Evolutionary conservation across 2,797 vertebrate genomes (phyloP).

Genomic region (Pteronotus mesoamericanus): DNA sequence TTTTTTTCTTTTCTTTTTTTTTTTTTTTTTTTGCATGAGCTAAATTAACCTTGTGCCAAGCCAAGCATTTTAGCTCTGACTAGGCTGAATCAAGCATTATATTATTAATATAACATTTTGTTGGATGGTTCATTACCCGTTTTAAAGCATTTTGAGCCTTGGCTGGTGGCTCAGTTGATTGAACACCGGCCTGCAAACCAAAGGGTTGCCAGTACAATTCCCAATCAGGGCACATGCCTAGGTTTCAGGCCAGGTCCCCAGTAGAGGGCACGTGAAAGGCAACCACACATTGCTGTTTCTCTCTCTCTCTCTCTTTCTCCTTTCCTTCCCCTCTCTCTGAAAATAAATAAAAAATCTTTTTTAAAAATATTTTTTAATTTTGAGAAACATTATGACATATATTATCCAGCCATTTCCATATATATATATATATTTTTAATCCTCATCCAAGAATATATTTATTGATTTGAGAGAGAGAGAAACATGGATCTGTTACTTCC

Average conservation of each 20-base stretch:
- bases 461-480: too few relatives aligned
- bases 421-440: background rate
- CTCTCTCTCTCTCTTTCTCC: too few relatives aligned
- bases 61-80: background rate
- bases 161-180: background rate
- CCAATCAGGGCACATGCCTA: background rate
- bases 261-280: background rate
- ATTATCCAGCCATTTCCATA: background rate
- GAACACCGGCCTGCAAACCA: background rate
- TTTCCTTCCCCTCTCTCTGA: background rate
- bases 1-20: background rate
- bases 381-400: background rate
- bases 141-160: background rate
- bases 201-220: background rate
- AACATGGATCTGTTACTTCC: too few relatives aligned
- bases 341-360: background rate
- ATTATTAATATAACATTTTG: slow-evolving; percentile 12
- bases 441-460: too few relatives aligned
- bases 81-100: background rate
- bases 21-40: background rate
- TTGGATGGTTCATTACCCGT: background rate
- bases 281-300: too few relatives aligned
- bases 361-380: background rate
- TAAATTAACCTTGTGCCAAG: background rate
- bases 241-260: background rate